Evolutionary conservation across 2,797 vertebrate genomes (phyloP), one percentile per base, ranked within the genome.

Genomic region (Platalea minor): DNA sequence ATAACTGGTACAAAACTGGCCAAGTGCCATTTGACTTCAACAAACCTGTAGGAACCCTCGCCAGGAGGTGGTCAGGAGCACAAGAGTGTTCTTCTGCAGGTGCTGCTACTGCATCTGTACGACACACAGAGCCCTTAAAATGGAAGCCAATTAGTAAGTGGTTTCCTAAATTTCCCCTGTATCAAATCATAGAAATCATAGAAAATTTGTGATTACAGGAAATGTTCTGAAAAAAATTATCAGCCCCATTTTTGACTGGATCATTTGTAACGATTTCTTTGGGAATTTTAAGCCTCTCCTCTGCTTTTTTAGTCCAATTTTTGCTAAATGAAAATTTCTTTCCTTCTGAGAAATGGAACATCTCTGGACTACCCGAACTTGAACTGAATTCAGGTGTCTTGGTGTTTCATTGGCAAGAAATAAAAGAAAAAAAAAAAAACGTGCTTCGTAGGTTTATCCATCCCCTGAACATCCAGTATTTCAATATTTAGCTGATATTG

Each of bases 1-100:
- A 39, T 46, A 82, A 31, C 59, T 85, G 59, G 26, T 91, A 9
- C 46, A 73, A 65, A 82, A 70, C 31, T 68, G 57, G 4, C 31
- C 0, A 0, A 45, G 43, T 54, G 29, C 23, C 5, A 2, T 64
- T 54, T 81, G 54, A 35, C 23, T 65, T 76, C 28, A 75, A 0
- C 25, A 90, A 29, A 48, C 21, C 33, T 53, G 25, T 29, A 51
- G 10, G 26, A 75, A 13, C 6, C 13, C 9, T 46, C 43, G 33
- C 9, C 35, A 51, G 31, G n/a, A 88, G 20, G 20, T 53, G 69
- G 3, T 35, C 33, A 88, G 61, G 35, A 88, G 25, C 57, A 69
- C 5, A 9, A 5, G 24, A 10, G 1, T 39, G 5, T 35, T 85
- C 29, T 70, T 65, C 65, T 85, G 50, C 48, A 74, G 60, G 19